Conservation (phyloP, 2,113 vertebrate genomes). For the Phaethon lepturus region DNA sequence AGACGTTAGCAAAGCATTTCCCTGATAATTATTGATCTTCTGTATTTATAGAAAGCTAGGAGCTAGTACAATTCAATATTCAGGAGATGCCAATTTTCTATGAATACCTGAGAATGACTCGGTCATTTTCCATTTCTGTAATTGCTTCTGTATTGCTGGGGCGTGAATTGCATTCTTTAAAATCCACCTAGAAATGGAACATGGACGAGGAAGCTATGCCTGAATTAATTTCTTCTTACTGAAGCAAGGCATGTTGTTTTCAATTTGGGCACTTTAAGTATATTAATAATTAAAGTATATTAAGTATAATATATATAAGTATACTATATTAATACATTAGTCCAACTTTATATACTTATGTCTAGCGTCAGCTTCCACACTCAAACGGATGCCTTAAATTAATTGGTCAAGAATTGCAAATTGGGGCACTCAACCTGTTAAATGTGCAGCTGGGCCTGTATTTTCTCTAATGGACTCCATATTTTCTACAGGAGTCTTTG, state of each 20-base stretch:
- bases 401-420: not conserved
- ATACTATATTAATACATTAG: too few relatives aligned
- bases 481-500: not conserved
- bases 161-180: constrained; percentile 48
- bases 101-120: constrained; percentile 69
- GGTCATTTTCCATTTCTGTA: constrained; percentile 64
- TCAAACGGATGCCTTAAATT: constrained; percentile 14
- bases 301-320: too few relatives aligned
- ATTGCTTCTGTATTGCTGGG: constrained; percentile 51
- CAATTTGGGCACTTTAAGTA: not conserved
- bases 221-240: not conserved
- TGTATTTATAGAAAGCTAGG: constrained; percentile 62
- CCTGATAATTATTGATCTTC: constrained; percentile 69
- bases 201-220: not conserved
- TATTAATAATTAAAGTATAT: too few relatives aligned
- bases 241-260: not conserved
- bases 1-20: constrained; percentile 53
- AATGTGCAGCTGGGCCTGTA: not conserved
- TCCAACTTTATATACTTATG: not conserved
- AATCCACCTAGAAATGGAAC: not conserved
- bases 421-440: not conserved
- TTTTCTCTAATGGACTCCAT: constrained; percentile 4
- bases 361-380: not conserved
- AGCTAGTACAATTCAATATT: constrained; percentile 40
- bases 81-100: constrained; percentile 68